These are phyloP conservation scores for Aethes cnicana DNA, from an alignment of 2,888 invertebrate species.

Conservation along the genomic window DNA sequence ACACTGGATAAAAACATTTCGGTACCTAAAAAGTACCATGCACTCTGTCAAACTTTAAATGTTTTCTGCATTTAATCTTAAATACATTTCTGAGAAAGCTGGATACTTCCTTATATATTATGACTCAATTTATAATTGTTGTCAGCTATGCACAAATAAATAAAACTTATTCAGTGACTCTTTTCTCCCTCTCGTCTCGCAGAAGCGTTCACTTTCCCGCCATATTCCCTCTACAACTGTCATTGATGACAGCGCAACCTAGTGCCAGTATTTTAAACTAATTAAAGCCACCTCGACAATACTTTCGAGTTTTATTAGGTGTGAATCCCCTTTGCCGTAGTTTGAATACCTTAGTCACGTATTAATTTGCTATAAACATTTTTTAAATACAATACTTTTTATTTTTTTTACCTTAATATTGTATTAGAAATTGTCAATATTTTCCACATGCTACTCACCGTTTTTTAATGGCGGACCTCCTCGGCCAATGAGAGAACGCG, in stretches of 20 bases:
- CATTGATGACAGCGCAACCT: conserved; percentile 45
- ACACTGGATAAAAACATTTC: too few species aligned
- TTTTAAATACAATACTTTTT: conserved; percentile 27
- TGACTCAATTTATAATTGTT: too few species aligned
- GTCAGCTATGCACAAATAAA: too few species aligned
- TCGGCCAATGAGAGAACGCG: conserved; percentile 68
- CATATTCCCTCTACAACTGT: conserved; percentile 36
- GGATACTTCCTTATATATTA: too few species aligned
- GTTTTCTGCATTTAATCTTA: too few species aligned
- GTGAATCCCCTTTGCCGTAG: background rate
- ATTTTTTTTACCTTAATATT: conserved; percentile 27
- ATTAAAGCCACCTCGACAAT: conserved; percentile 34
- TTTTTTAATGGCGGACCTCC: conserved; percentile 63
- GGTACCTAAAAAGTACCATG: too few species aligned
- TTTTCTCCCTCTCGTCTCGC: too few species aligned
- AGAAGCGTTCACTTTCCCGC: conserved; percentile 60
- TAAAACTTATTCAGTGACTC: too few species aligned
- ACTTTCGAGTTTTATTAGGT: background rate
- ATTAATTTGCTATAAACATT: conserved; percentile 49
- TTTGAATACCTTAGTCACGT: background rate
- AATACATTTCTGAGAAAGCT: too few species aligned
- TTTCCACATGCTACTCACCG: conserved; percentile 66
- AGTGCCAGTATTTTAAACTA: conserved; percentile 52
- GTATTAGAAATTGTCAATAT: conserved; percentile 29
- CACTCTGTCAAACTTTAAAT: too few species aligned